These are phyloP conservation scores for Barypeithes pellucidus DNA, from an alignment of 2,888 invertebrate genomes.

Conservation along the genomic window DNA sequence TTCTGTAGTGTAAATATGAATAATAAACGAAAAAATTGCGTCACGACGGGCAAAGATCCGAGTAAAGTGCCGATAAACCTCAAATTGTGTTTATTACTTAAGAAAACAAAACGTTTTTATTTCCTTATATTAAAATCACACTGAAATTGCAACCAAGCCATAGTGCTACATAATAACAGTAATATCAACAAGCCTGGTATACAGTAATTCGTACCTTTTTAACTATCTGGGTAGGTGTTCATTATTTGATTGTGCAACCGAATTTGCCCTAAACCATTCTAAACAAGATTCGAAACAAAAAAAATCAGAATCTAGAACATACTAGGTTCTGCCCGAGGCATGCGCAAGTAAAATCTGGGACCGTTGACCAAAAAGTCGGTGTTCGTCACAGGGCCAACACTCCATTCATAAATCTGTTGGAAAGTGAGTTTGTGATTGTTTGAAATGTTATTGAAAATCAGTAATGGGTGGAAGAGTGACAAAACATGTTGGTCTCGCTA, in stretches of 20 bases:
- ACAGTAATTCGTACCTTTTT: not conserved
- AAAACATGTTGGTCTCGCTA: no score
- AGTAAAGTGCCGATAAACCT: not conserved
- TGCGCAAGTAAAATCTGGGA: no score
- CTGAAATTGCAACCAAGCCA: not conserved
- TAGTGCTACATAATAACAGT: slow-evolving; percentile 3
- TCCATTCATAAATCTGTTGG: no score
- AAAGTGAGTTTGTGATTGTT: no score
- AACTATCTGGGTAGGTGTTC: slow-evolving; percentile 2
- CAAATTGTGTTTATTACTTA: not conserved
- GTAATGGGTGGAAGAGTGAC: no score
- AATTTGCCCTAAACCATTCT: slow-evolving; percentile 43
- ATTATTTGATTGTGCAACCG: slow-evolving; percentile 35
- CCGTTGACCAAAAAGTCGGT: no score
- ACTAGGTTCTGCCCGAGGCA: no score
- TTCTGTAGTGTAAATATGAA: no score
- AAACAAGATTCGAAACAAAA: slow-evolving; percentile 17
- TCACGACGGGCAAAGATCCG: not conserved
- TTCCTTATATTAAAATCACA: slow-evolving; percentile 12
- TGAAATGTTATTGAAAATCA: no score
- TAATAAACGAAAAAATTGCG: no score
- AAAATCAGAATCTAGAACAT: slow-evolving; percentile 13
- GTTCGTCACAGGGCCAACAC: no score
- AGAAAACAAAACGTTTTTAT: not conserved
- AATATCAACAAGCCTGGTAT: slow-evolving; percentile 12